A percentile compares a stretch with the other conserved stretches of the same genome.
Evolutionary conservation across 2,113 vertebrate species (phyloP).

Genomic region (Pipa parva): DNA sequence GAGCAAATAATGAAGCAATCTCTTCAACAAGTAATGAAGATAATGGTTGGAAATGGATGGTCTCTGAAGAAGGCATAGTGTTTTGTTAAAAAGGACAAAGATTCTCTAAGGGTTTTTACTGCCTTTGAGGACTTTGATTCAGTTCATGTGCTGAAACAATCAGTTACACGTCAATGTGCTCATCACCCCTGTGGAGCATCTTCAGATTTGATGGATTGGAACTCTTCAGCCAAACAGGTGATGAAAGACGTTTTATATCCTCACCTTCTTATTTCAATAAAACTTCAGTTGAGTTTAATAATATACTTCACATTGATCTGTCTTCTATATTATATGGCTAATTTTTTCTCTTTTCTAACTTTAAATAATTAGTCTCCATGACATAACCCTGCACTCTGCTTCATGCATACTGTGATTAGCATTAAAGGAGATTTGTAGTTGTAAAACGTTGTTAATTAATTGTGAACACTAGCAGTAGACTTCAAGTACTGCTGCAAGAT

Average conservation of each 20-base stretch:
- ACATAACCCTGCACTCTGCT: no score
- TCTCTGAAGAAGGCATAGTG: conserved; percentile 6
- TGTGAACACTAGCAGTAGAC: no score
- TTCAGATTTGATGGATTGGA: conserved; percentile 29
- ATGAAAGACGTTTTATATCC: conserved; percentile 32
- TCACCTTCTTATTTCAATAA: no score
- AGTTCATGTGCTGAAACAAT: conserved; percentile 25
- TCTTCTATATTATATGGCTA: no score
- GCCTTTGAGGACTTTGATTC: conserved; percentile 29
- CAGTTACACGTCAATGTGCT: conserved; percentile 15
- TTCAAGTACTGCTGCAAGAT: no score
- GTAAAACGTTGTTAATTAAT: no score
- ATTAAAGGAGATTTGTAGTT: no score
- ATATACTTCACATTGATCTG: no score
- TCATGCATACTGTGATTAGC: no score
- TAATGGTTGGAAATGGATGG: conserved; percentile 11
- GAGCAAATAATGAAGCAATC: conserved; percentile 9
- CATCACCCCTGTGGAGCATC: conserved; percentile 2
- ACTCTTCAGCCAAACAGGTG: conserved; percentile 25
- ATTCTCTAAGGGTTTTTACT: conserved; percentile 30
- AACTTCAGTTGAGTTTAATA: no score
- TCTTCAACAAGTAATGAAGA: conserved; percentile 16
- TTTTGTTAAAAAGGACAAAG: conserved; percentile 11
- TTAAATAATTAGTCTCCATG: no score
- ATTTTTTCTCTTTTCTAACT: no score